Base-by-base conservation (phyloP, 2,113 vertebrate species). In the Bombycilla garrulus region DNA sequence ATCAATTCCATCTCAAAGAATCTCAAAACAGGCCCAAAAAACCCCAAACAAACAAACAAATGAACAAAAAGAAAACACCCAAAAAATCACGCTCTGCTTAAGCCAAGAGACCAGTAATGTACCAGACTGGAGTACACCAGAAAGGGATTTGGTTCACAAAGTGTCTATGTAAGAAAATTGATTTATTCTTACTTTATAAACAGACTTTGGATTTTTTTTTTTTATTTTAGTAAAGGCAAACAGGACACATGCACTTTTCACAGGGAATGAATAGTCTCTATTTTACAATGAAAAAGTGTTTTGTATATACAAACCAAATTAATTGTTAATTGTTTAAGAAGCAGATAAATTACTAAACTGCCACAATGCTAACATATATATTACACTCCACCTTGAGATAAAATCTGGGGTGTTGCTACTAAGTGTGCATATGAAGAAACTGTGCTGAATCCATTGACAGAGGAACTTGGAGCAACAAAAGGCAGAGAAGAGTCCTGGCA, bases 321-420 rank as follows among this genome's bases (percentile, higher is more conserved):
- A 78, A 81, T 8, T 74, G 11, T 44, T 94, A 89, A 65, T 88
- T 79, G 22, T 81, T 91, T 80, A 65, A 82, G 82, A 71, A 31
- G 5, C 8, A 51, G 33, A 91, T 17, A 79, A 50, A 53, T 28
- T 0, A 16, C 50, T 80, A 35, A 86, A 62, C 14, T 56, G 20
- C 29, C 29, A 11, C 35, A 77, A 12, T 31, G 51, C 4, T 57
- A 23, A 18, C 18, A 21, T 3, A 1, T 31, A 18, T 70, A 81
- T 86, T 57, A 50, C 29, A 35, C 5, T 65, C 28, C 0, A 0
- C 25, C 44, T 21, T 61, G 57, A 72, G 29, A 33, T 66, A 14
- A 67, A 84, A 79, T n/a, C 42, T 51, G 9, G 7, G 15, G 4
- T 9, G 11, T 15, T 71, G 57, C 29, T 77, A 14, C 53, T 60